Percentiles rank a stretch among this genome's conserved stretches.
These are phyloP conservation scores for Drosophila rufa DNA, from an alignment of 1,140 invertebrate genomes.

Conservation along the genomic window DNA sequence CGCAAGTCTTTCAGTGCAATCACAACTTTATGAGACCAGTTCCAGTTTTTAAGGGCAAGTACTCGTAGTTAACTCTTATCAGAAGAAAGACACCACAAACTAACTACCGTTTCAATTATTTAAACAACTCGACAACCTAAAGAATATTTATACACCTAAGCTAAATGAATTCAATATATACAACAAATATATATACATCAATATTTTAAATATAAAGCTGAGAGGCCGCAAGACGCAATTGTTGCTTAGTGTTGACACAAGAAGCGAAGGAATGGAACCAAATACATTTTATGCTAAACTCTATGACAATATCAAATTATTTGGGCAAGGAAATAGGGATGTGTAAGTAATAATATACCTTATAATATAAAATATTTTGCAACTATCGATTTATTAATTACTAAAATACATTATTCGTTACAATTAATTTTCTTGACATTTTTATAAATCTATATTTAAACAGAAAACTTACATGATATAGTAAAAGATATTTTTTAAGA, in stretches of 20 bases:
- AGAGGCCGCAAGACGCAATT: conserved; percentile 45
- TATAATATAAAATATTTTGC: too few species aligned
- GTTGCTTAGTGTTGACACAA: conserved; percentile 56
- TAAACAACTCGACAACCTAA: conserved; percentile 50
- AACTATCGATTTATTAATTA: too few species aligned
- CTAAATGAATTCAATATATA: conserved; percentile 62
- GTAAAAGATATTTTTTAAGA: too few species aligned
- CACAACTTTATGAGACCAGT: conserved; percentile 73
- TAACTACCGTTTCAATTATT: conserved; percentile 80
- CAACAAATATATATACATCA: conserved; percentile 47
- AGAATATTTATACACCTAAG: conserved; percentile 51
- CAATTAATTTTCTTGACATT: too few species aligned
- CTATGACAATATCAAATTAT: not conserved
- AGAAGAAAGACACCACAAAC: conserved; percentile 47
- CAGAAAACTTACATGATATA: too few species aligned
- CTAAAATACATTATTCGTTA: too few species aligned
- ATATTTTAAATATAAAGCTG: conserved; percentile 46
- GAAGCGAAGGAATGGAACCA: conserved; percentile 61
- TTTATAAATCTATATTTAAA: too few species aligned
- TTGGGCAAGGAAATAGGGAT: not conserved
- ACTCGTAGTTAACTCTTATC: conserved; percentile 55
- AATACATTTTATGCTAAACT: conserved; percentile 74
- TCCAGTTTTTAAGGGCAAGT: conserved; percentile 52
- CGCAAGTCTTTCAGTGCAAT: conserved; percentile 63
- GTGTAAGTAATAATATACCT: not conserved